Percentiles rank a stretch among this genome's conserved stretches.
Conservation (phyloP, 2,797 vertebrate genomes). For the Tadarida brasiliensis region DNA sequence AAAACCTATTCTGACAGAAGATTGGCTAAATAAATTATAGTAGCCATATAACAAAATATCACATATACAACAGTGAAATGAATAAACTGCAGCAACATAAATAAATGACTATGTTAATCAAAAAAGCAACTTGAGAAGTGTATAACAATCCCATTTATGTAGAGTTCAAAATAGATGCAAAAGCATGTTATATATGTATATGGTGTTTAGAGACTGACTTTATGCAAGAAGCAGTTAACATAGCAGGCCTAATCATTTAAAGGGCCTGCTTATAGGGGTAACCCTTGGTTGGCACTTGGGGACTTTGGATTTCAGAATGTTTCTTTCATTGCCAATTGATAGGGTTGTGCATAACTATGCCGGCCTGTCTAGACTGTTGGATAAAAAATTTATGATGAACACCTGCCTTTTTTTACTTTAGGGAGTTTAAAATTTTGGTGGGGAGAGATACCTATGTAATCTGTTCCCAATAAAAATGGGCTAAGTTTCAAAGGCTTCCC, state of each 20-base stretch:
- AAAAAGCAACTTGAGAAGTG: conserved; percentile 29
- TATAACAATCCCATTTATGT: not conserved
- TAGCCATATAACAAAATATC: not conserved
- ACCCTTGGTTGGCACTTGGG: not conserved
- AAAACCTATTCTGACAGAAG: not conserved
- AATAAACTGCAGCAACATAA: not conserved
- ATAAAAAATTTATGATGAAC: not conserved
- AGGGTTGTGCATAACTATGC: not conserved
- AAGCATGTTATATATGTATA: not conserved
- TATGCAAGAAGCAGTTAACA: not conserved
- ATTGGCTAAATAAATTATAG: not conserved
- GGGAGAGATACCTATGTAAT: not conserved
- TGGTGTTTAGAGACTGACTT: not conserved
- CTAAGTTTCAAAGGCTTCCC: not conserved
- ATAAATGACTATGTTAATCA: not conserved
- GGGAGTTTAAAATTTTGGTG: not conserved
- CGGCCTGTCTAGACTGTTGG: not conserved
- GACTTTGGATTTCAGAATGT: not conserved
- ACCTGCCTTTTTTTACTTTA: not conserved
- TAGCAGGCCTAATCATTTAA: not conserved
- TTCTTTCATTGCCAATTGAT: not conserved
- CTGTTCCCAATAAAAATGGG: not conserved
- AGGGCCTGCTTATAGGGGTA: not conserved
- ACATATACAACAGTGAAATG: not conserved
- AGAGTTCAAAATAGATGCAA: not conserved